Percentiles rank a stretch among this genome's conserved stretches.
These are phyloP conservation scores for Mesoligia furuncula DNA, from an alignment of 2,888 invertebrate species.

Conservation along the genomic window DNA sequence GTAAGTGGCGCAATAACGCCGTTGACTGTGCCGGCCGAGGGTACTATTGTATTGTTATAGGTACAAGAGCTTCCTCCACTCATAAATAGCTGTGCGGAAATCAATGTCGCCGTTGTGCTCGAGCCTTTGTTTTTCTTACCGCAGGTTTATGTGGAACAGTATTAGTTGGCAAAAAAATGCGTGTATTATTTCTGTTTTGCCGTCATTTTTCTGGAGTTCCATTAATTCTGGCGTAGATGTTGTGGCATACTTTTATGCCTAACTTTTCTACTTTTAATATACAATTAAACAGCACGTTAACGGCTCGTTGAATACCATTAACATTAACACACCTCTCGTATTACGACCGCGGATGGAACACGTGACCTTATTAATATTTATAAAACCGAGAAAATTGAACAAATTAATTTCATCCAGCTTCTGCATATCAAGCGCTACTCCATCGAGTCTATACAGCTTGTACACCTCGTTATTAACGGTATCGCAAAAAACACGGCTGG, in stretches of 20 bases:
- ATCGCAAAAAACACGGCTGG: not conserved
- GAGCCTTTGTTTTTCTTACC: slow-evolving; percentile 59
- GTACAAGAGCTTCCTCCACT: slow-evolving; percentile 63
- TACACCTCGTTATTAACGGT: not conserved
- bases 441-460: slow-evolving; percentile 8
- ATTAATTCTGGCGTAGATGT: not conserved
- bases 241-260: not conserved
- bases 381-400: slow-evolving; percentile 23
- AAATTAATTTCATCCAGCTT: slow-evolving; percentile 21
- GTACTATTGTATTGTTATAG: slow-evolving; percentile 68
- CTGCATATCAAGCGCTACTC: slow-evolving; percentile 4
- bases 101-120: slow-evolving; percentile 64
- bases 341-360: slow-evolving; percentile 32
- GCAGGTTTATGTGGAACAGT: slow-evolving; percentile 20
- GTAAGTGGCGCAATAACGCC: slow-evolving; percentile 68
- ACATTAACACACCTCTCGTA: slow-evolving; percentile 35
- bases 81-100: slow-evolving; percentile 66
- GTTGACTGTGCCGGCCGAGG: slow-evolving; percentile 55
- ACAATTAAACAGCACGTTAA: slow-evolving; percentile 29
- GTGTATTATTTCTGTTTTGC: not conserved
- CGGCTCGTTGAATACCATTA: slow-evolving; percentile 36
- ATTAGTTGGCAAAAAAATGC: slow-evolving; percentile 2
- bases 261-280: slow-evolving; percentile 15
- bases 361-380: slow-evolving; percentile 47
- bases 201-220: not conserved